Evolutionary conservation across 2,113 vertebrate genomes (phyloP), one percentile per base, ranked within the genome.

Genomic region (Megaleporinus macrocephalus): DNA sequence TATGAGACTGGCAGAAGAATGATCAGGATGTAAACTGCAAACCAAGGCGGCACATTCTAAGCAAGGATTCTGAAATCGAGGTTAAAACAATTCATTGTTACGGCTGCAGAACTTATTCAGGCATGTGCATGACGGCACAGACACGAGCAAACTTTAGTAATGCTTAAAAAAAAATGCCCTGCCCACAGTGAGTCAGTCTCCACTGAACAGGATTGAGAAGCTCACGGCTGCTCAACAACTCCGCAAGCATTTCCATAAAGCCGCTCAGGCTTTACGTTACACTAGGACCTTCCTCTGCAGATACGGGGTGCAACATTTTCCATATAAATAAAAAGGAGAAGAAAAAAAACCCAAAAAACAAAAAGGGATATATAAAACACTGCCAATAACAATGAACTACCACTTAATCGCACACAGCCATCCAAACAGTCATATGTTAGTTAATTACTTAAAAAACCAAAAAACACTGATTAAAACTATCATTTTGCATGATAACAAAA

Each of bases 41-140:
- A 44, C 9, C 9, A 44, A 44, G 41, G 1, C 5, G 10, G 41
- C 41, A 44, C 9, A 44, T 44, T 36, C 6, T 36, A 36, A 36
- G 3, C 33, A 36, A 36, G 3, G 6, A 36, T 36, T 4, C 6
- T 36, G 33, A 36, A 36, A 36, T 36, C 33, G 6, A 2, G 3
- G 51, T 4, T 53, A 16, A 20, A 16, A 3, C 18, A 11, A 4
- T 53, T 53, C 1, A 53, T 53, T 2, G 5, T 4, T 3, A 18
- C 69, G 41, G 51, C 47, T 78, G 71, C 79, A 75, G 20, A 61
- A 22, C 36, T 62, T 68, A 13, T 80, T 82, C 85, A 86, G 81
- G 85, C 84, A 86, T 24, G 82, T 79, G 76, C 47, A 80, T 85
- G 78, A 73, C 83, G 59, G 77, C 83, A 75, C 66, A 51, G 20